phyloP scores from a whole-genome alignment of 2,888 invertebrate genomes.

The Scrobipalpa costella region DNA sequence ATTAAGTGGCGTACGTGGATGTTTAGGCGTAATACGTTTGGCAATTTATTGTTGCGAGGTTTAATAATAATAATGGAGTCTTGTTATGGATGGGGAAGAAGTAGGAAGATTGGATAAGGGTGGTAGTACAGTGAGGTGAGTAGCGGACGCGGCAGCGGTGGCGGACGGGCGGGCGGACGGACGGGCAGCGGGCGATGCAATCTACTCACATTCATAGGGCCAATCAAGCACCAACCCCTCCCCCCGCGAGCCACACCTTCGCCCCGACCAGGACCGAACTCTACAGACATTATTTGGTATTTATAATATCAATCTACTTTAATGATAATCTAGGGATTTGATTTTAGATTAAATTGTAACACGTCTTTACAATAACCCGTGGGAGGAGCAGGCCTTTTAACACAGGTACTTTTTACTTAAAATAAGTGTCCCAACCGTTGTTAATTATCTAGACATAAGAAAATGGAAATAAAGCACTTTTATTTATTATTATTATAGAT shows the following conservation, averaged over 20 bases:
- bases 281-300: not conserved
- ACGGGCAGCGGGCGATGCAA: constrained; percentile 58
- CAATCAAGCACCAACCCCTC: constrained; percentile 77
- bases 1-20: constrained; percentile 24
- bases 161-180: not conserved
- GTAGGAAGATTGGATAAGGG: not conserved
- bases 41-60: not conserved
- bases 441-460: too few species aligned
- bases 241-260: constrained; percentile 66
- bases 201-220: constrained; percentile 79
- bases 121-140: not conserved
- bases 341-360: too few species aligned
- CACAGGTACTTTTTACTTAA: too few species aligned
- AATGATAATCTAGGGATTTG: too few species aligned
- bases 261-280: constrained; percentile 52
- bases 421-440: too few species aligned
- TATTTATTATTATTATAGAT: too few species aligned
- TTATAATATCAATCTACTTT: not conserved
- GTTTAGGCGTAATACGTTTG: not conserved
- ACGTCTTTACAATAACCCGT: too few species aligned
- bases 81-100: not conserved
- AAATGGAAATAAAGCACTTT: too few species aligned
- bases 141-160: too few species aligned
- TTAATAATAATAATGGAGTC: not conserved
- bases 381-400: too few species aligned